phyloP scores from a whole-genome alignment of 2,797 vertebrate species.

The Tokudaia muenninki region DNA sequence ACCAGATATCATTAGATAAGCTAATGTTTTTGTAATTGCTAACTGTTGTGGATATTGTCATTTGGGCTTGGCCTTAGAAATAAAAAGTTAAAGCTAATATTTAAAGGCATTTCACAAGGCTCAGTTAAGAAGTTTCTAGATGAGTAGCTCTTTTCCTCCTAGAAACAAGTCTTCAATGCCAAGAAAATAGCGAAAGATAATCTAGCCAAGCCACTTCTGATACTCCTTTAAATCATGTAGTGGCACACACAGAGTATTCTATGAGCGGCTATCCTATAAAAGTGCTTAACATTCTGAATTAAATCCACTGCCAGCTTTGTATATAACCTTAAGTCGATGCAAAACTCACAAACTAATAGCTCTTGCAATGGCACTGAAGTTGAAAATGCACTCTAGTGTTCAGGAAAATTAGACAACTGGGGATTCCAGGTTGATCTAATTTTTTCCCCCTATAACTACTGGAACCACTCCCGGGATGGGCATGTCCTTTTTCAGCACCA shows the following conservation, averaged over 20 bases:
- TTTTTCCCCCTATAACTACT: conserved; percentile 17
- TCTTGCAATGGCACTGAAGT: not conserved
- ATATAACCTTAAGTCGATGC: not conserved
- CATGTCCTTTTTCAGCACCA: not conserved
- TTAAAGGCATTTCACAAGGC: conserved; percentile 8
- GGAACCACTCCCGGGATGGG: not conserved
- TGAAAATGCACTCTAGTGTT: not conserved
- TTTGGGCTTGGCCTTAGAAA: conserved; percentile 24
- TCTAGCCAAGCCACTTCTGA: not conserved
- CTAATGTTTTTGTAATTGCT: not conserved
- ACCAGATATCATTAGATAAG: not conserved
- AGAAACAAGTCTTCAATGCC: not conserved
- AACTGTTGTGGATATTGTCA: not conserved
- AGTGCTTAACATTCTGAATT: not conserved
- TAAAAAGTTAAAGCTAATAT: not conserved
- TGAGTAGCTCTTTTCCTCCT: not conserved
- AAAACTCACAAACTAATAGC: conserved; percentile 6
- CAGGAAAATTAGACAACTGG: conserved; percentile 41
- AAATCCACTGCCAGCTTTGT: not conserved
- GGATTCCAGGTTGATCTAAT: not conserved
- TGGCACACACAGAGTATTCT: not conserved
- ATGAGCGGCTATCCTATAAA: not conserved
- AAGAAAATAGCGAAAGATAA: not conserved
- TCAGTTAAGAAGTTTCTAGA: not conserved
- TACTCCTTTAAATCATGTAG: conserved; percentile 7